Percentiles rank a stretch among this genome's conserved stretches.
phyloP scores from a whole-genome alignment of 2,888 invertebrate species.

The Stenichneumon culpator region DNA sequence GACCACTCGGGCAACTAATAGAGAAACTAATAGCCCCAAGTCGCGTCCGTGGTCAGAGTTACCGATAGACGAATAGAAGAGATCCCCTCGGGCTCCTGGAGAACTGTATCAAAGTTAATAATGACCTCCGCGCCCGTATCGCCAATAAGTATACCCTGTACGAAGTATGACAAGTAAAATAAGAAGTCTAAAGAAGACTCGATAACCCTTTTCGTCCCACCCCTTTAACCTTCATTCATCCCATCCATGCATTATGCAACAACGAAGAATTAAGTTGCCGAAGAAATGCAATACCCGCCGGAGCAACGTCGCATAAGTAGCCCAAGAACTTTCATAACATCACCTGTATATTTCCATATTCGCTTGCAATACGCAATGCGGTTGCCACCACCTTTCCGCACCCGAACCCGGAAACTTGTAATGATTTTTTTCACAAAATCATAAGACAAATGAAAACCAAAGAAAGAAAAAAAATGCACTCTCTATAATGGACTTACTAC shows the following conservation, averaged over 20 bases:
- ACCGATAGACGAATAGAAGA: slow-evolving; percentile 26
- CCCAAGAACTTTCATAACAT: slow-evolving; percentile 54
- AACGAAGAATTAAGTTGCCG: slow-evolving; percentile 70
- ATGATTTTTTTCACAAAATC: neutral
- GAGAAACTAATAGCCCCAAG: slow-evolving; percentile 61
- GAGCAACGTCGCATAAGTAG: slow-evolving; percentile 68
- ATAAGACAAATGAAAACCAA: too few species aligned
- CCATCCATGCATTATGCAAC: slow-evolving; percentile 75
- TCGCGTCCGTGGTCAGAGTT: slow-evolving; percentile 38
- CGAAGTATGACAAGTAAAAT: slow-evolving; percentile 17
- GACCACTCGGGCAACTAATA: slow-evolving; percentile 62
- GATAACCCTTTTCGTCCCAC: slow-evolving; percentile 57
- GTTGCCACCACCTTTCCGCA: slow-evolving; percentile 2
- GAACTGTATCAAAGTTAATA: slow-evolving; percentile 63
- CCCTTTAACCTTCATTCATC: slow-evolving; percentile 71
- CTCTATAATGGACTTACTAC: neutral
- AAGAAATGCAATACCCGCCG: slow-evolving; percentile 70
- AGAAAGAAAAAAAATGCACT: too few species aligned
- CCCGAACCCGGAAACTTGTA: neutral
- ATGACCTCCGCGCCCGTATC: slow-evolving; percentile 35
- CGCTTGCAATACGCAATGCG: slow-evolving; percentile 34
- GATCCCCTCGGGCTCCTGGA: slow-evolving; percentile 31
- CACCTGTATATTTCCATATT: slow-evolving; percentile 42
- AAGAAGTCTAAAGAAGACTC: slow-evolving; percentile 37
- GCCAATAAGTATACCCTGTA: slow-evolving; percentile 29